Conservation (phyloP, 2,888 invertebrate genomes). For the Celastrina argiolus region DNA sequence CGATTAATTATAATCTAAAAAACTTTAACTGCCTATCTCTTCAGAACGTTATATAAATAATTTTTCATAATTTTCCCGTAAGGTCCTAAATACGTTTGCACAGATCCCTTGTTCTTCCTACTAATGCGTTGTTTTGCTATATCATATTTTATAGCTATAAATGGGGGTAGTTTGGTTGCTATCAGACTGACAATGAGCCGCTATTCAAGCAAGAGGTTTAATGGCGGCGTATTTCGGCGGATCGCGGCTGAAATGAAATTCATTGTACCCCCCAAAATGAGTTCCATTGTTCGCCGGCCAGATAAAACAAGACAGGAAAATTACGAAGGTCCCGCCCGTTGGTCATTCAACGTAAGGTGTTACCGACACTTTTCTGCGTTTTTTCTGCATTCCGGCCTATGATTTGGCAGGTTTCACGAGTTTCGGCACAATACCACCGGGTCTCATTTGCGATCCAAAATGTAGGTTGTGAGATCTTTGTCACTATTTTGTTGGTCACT, state of each 20-base stretch:
- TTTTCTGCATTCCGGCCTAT: slow-evolving; percentile 34
- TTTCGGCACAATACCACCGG: slow-evolving; percentile 13
- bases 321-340: slow-evolving; percentile 55
- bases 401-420: slow-evolving; percentile 26
- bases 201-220: slow-evolving; percentile 46
- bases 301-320: slow-evolving; percentile 73
- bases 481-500: not conserved
- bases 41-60: not conserved
- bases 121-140: slow-evolving; percentile 18
- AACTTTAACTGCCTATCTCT: not conserved
- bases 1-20: too few species aligned
- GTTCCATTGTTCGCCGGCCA: slow-evolving; percentile 59
- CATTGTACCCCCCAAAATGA: slow-evolving; percentile 69
- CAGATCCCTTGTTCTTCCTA: not conserved
- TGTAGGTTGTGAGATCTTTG: not conserved
- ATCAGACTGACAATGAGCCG: slow-evolving; percentile 28
- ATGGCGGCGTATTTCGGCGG: slow-evolving; percentile 61
- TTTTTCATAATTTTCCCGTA: not conserved
- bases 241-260: slow-evolving; percentile 62
- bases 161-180: slow-evolving; percentile 36
- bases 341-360: slow-evolving; percentile 56
- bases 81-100: not conserved
- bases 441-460: slow-evolving; percentile 11
- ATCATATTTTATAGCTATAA: slow-evolving; percentile 29
- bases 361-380: slow-evolving; percentile 54